A percentile compares a stretch with the other conserved stretches of the same genome.
These are phyloP conservation scores for Sepiola atlantica DNA, from an alignment of 2,888 invertebrate genomes.

Conservation along the genomic window DNA sequence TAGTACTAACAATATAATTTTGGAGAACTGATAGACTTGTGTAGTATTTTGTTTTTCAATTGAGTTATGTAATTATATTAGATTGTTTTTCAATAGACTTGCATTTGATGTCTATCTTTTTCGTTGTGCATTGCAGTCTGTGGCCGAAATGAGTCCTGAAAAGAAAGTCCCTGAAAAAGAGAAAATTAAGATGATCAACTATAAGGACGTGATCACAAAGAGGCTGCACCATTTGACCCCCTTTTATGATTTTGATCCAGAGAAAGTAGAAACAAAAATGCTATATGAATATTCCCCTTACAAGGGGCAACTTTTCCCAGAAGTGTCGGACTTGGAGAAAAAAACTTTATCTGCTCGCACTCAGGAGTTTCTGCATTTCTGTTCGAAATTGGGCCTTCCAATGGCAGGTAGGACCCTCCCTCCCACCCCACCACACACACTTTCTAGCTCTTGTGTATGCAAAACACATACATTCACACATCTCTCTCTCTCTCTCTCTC, in stretches of 20 bases:
- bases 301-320: constrained; percentile 55
- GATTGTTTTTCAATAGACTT: too few species aligned
- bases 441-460: background rate
- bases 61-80: too few species aligned
- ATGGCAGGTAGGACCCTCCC: constrained; percentile 63
- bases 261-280: constrained; percentile 68
- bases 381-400: constrained; percentile 66
- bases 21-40: too few species aligned
- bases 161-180: background rate
- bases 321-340: constrained; percentile 59
- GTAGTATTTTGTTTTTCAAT: too few species aligned
- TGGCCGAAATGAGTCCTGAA: background rate
- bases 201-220: constrained; percentile 63
- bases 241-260: constrained; percentile 66
- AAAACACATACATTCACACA: background rate
- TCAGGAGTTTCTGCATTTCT: constrained; percentile 73
- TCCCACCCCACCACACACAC: background rate
- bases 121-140: background rate
- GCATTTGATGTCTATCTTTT: background rate
- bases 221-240: constrained; percentile 68
- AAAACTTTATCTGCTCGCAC: constrained; percentile 69
- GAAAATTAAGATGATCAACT: background rate
- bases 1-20: background rate
- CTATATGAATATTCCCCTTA: constrained; percentile 62
- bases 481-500: too few species aligned